A percentile compares a stretch with the other conserved stretches of the same genome.
Conservation (phyloP, 2,888 invertebrate species). For the Harmothoe impar region DNA sequence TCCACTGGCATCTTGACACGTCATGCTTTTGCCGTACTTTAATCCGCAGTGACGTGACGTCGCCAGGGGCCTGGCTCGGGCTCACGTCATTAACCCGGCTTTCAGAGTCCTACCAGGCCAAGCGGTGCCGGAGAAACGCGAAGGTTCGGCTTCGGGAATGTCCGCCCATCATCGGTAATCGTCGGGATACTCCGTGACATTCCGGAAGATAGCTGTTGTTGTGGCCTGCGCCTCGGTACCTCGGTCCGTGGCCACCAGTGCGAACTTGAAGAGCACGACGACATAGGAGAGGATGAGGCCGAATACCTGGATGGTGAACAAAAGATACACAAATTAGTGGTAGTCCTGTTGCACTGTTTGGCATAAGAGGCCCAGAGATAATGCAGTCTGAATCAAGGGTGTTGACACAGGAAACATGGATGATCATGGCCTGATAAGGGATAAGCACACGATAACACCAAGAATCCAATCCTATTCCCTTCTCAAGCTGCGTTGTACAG, state of each 20-base stretch:
- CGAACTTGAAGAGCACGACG: constrained; percentile 47
- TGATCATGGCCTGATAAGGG: too few species aligned
- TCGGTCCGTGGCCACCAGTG: constrained; percentile 16
- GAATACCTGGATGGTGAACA: constrained; percentile 22
- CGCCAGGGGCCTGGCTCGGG: not conserved
- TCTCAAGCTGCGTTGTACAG: too few species aligned
- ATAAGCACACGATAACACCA: too few species aligned
- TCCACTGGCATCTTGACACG: not conserved
- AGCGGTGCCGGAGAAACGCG: not conserved
- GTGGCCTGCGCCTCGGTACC: not conserved
- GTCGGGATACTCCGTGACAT: constrained; percentile 30
- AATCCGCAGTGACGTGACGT: constrained; percentile 28
- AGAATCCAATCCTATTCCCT: too few species aligned
- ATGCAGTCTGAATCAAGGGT: not conserved
- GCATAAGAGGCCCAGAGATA: too few species aligned
- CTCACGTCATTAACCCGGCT: not conserved
- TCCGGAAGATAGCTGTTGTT: constrained; percentile 39
- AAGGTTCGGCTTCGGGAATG: not conserved
- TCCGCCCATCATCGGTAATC: constrained; percentile 52
- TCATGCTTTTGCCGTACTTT: not conserved
- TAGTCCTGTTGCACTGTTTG: too few species aligned
- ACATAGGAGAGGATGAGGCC: constrained; percentile 52
- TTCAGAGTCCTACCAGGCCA: not conserved
- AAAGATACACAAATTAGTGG: too few species aligned
- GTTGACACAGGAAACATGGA: too few species aligned